These are phyloP conservation scores for Gastrophysa polygoni DNA, from an alignment of 2,888 invertebrate genomes.

Conservation along the genomic window DNA sequence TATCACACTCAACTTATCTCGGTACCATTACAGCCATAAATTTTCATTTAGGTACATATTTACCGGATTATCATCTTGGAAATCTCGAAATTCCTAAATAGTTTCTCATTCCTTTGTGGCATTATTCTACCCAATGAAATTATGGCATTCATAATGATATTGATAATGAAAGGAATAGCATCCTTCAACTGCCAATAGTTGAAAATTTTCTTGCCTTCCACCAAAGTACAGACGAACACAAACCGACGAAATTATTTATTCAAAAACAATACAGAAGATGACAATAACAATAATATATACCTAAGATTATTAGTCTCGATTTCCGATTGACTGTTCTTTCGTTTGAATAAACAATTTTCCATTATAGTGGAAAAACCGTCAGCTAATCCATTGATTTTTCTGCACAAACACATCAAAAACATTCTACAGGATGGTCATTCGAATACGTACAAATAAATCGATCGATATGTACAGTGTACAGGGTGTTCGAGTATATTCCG, in stretches of 20 bases:
- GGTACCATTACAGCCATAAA: no score
- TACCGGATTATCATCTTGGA: no score
- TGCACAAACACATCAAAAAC: constrained; percentile 47
- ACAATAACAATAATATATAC: no score
- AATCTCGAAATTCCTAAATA: no score
- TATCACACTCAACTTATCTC: no score
- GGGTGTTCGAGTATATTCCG: no score
- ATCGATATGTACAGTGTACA: background rate
- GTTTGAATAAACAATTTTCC: constrained; percentile 71
- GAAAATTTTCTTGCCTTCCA: background rate
- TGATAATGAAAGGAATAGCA: no score
- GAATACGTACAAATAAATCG: background rate
- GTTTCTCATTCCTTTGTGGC: no score
- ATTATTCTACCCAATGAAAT: no score
- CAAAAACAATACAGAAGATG: constrained; percentile 15
- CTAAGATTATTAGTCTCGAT: constrained; percentile 64
- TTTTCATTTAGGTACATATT: no score
- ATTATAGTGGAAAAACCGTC: constrained; percentile 72
- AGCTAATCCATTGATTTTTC: constrained; percentile 73
- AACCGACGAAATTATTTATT: constrained; percentile 13
- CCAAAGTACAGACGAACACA: background rate
- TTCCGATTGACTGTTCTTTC: constrained; percentile 56
- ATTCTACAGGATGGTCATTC: constrained; percentile 16
- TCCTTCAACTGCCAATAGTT: no score
- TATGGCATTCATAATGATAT: no score